Base-by-base conservation (phyloP, 2,113 vertebrate genomes). In the Xenopus borealis region DNA sequence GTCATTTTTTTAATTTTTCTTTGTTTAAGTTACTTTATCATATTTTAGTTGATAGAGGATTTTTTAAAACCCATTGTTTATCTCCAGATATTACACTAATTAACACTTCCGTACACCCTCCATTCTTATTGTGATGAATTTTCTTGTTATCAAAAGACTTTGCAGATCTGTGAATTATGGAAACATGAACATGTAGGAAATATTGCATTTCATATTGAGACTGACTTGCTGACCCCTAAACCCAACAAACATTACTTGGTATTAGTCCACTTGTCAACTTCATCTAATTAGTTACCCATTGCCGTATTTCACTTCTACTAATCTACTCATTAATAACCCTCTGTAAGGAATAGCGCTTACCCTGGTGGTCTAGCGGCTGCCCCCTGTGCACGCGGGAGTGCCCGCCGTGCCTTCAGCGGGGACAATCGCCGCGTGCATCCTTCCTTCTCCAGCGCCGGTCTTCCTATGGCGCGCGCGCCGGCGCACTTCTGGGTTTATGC, bases 211-310 rank as follows among this genome's bases (percentile, higher is more conserved):
- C 57, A 62, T 27, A 64, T 12, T 30, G 18, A 69, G 45, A 30
- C 23, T 62, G 46, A 62, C 66, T 63, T 17, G 23, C 8, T 69
- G 66, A 63, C 61, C 66, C 27, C 9, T 12, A 58, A 70, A 16
- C 53, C 14, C 53, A 55, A 27, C 14, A 27, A 27, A 27, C 23
- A 27, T 27, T 2, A 2, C 53, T 55, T n/a, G 17, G 5, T 20
- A 55, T 57, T 27, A 69, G 44, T 30, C n/a, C 47, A 55, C 19
- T 77, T 77, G 66, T 77, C 59, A 45, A n/a, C 57, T 63, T 8
- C 67, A 77, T 77, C 74, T 58, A 70, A 77, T 77, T 77, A 77
- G 66, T 70, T 46, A 77, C 74, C 74, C 64, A 64, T 45, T 64
- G 58, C 44, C n/a, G 30, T 45, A 55, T 77, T 77, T 70, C 67